Percentiles rank a stretch among this genome's conserved stretches.
phyloP scores from a whole-genome alignment of 2,797 vertebrate species.

The Poecilia velifera region DNA sequence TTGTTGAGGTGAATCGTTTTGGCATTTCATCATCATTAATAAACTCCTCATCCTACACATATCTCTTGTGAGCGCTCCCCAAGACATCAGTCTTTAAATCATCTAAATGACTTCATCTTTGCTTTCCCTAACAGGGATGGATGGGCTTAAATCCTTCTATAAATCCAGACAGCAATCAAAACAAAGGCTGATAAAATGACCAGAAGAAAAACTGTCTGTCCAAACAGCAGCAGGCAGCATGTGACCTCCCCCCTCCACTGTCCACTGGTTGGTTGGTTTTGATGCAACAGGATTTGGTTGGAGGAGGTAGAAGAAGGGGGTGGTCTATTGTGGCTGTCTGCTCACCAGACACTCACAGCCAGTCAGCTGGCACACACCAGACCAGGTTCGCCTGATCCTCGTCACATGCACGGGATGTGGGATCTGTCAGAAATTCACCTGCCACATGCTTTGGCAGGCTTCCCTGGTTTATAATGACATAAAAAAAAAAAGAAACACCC shows the following conservation, averaged over 20 bases:
- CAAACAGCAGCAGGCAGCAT: constrained; percentile 72
- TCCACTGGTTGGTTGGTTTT: too few relatives aligned
- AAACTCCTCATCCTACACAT: constrained; percentile 24
- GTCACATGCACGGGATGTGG: constrained; percentile 69
- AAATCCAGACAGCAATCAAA: constrained; percentile 78
- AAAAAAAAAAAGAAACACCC: constrained; percentile 45
- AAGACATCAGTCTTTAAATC: constrained; percentile 34
- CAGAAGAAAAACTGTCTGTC: constrained; percentile 63
- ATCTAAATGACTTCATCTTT: constrained; percentile 67
- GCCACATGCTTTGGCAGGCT: constrained; percentile 35
- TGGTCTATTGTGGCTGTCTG: constrained; percentile 68
- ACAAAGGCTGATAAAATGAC: constrained; percentile 69
- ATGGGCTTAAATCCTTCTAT: constrained; percentile 62
- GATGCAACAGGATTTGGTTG: constrained; percentile 77
- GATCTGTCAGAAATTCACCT: constrained; percentile 33
- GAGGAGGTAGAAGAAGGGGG: constrained; percentile 14
- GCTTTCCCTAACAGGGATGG: constrained; percentile 60
- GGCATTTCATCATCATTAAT: not conserved
- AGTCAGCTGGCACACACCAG: constrained; percentile 50
- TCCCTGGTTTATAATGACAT: constrained; percentile 26
- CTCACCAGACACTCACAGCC: constrained; percentile 41
- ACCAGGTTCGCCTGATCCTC: constrained; percentile 65
- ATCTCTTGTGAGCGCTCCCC: constrained; percentile 38
- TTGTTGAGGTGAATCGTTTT: not conserved
- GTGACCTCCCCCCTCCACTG: constrained; percentile 69